Conservation (phyloP, 92 coral and sea anemone genomes). For the Zoanthus sociatus region DNA sequence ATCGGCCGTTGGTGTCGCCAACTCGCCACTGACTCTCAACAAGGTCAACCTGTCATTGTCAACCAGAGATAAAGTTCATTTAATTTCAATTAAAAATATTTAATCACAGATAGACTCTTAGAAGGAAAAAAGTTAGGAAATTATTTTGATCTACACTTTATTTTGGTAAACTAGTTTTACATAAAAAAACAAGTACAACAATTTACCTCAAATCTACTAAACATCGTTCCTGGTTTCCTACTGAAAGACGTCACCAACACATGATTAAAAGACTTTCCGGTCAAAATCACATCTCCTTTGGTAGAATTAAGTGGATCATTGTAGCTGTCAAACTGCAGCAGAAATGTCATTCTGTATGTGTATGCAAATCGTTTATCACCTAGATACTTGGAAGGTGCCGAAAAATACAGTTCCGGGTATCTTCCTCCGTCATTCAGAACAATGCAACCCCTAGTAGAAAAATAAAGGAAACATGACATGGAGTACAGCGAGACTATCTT, state of each 20-base stretch:
- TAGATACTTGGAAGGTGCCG: slow-evolving; percentile 80
- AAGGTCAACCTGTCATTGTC: slow-evolving; percentile 70
- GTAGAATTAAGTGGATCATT: slow-evolving; percentile 58
- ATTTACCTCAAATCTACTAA: slow-evolving; percentile 67
- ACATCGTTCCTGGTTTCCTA: slow-evolving; percentile 53
- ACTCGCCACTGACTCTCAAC: slow-evolving; percentile 88
- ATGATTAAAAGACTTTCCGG: slow-evolving; percentile 76
- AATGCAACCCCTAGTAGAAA: slow-evolving; percentile 62
- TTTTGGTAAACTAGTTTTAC: neutral
- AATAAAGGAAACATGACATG: neutral
- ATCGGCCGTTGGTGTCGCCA: slow-evolving; percentile 77
- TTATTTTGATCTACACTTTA: neutral
- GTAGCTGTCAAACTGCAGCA: slow-evolving; percentile 63
- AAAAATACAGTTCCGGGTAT: slow-evolving; percentile 66
- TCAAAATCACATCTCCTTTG: slow-evolving; percentile 86
- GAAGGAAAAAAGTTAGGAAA: neutral
- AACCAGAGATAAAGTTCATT: neutral
- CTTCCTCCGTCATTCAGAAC: slow-evolving; percentile 45
- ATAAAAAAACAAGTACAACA: neutral
- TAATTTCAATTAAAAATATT: neutral
- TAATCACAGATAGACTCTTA: too few species aligned
- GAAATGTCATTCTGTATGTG: slow-evolving; percentile 78
- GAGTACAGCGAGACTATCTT: neutral
- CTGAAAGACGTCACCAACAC: slow-evolving; percentile 74
- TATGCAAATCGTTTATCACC: slow-evolving; percentile 83